Percentiles rank a stretch among this genome's conserved stretches.
These are phyloP conservation scores for Eutrigla gurnardus DNA, from an alignment of 2,797 vertebrate genomes.

Conservation along the genomic window DNA sequence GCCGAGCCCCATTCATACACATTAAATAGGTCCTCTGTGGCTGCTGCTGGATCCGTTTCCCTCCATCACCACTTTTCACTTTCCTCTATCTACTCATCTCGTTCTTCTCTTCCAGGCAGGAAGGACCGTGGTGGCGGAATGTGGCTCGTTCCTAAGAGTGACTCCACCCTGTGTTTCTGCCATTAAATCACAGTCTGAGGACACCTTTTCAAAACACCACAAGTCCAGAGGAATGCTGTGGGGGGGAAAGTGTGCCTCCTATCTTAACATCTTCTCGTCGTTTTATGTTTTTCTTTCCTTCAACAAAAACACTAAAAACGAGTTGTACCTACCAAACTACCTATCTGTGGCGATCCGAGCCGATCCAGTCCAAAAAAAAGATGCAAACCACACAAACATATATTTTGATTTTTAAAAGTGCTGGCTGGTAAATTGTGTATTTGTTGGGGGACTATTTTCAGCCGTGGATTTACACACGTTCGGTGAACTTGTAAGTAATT, in stretches of 20 bases:
- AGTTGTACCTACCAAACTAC: background rate
- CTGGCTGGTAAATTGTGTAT: background rate
- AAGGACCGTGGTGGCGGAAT: slow-evolving; percentile 41
- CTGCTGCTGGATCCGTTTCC: slow-evolving; percentile 46
- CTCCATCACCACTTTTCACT: slow-evolving; percentile 51
- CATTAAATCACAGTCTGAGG: slow-evolving; percentile 44
- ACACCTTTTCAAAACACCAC: slow-evolving; percentile 44
- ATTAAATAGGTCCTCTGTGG: slow-evolving; percentile 40
- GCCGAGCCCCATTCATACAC: slow-evolving; percentile 45
- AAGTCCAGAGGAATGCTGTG: slow-evolving; percentile 18
- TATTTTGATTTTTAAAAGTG: background rate
- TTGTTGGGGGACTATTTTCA: background rate
- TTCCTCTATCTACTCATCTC: slow-evolving; percentile 46
- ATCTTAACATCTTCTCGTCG: background rate
- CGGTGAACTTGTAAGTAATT: background rate
- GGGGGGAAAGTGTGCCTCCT: background rate
- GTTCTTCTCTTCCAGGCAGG: slow-evolving; percentile 15
- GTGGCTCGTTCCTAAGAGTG: slow-evolving; percentile 29
- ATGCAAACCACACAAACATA: background rate
- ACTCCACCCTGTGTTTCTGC: slow-evolving; percentile 34
- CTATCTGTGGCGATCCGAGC: background rate
- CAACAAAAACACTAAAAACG: background rate
- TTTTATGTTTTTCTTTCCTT: background rate
- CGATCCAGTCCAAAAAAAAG: background rate
- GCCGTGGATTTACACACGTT: background rate